A percentile compares a stretch with the other conserved stretches of the same genome.
phyloP scores from a whole-genome alignment of 2,113 vertebrate genomes.

The Solea solea region DNA sequence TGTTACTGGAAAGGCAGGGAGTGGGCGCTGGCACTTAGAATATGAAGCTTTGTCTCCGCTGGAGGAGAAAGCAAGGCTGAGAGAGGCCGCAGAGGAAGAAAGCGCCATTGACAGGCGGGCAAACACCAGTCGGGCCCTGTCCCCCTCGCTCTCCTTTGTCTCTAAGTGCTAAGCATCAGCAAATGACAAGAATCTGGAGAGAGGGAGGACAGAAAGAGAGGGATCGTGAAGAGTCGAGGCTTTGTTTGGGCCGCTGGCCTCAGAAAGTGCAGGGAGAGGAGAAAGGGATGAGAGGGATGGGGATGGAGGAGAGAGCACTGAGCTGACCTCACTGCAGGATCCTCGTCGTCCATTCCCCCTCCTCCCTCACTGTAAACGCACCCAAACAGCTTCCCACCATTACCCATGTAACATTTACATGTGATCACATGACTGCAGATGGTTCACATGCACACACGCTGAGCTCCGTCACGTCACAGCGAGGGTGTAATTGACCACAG shows the following conservation, averaged over 20 bases:
- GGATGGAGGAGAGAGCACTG: constrained; percentile 53
- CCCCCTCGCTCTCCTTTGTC: constrained; percentile 79
- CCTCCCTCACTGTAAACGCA: constrained; percentile 25
- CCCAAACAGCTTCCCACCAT: not conserved
- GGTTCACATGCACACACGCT: constrained; percentile 26
- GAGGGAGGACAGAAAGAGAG: constrained; percentile 61
- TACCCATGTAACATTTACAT: constrained; percentile 34
- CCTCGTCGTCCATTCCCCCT: not conserved
- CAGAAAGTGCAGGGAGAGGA: constrained; percentile 67
- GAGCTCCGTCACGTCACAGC: constrained; percentile 20
- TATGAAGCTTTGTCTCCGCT: constrained; percentile 59
- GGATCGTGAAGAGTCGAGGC: constrained; percentile 58
- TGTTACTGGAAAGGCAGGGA: constrained; percentile 60
- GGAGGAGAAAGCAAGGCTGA: constrained; percentile 33
- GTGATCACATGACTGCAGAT: constrained; percentile 33
- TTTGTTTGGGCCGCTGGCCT: constrained; percentile 70
- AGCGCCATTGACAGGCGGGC: constrained; percentile 72
- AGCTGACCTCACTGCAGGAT: constrained; percentile 45
- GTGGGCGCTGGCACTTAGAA: constrained; percentile 64
- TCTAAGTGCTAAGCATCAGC: constrained; percentile 73
- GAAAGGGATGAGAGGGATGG: constrained; percentile 33
- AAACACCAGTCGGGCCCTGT: constrained; percentile 67
- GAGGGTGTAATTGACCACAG: constrained; percentile 28
- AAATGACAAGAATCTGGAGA: constrained; percentile 77
- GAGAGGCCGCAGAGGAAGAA: constrained; percentile 59